Base-by-base conservation (phyloP, 1,140 invertebrate genomes). In the Palaemon carinicauda region DNA sequence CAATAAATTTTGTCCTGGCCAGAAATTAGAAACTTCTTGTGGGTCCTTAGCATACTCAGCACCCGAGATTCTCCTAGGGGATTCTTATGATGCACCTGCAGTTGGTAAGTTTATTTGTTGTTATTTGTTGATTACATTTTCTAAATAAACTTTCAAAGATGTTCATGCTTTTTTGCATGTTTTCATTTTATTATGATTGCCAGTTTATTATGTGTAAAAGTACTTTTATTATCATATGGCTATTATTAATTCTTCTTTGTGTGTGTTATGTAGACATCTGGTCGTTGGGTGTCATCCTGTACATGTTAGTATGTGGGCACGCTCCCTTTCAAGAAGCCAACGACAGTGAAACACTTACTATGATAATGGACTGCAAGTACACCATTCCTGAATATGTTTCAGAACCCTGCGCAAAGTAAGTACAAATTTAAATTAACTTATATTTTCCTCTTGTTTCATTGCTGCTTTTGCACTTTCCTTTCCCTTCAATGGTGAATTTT, bases 291-390 rank as follows among this genome's bases (percentile, higher is more conserved):
- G 98, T 99, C 3, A 99, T 99, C 90, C 93, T 99, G 31, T 99
- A 97, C 92, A 99, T 99, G 98, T 93, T 99, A 90, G 98, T 99
- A 1, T 98, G 96, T 92, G 98, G 98, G 19, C 95, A 96, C 91
- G 95, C 98, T 19, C 98, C 98, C 19, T 99, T 99, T 92, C 98
- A 99, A 92, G 98, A 99, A 93, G 97, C 98, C 29, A 99, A 99
- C 92, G 98, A 99, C 91, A 99, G 97, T 90, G 98, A 99, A 93
- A 99, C 98, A 0, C 92, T 99, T 19, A 99, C 98, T 1, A 99
- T 98, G 97, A 99, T 99, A 88, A 98, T 99, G 96, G 98, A 99
- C 91, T 99, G 98, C 93, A 99, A 98, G 94, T 99, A 99, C 91
- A 95, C 95, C 74, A 95, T 99, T 90, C 98, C 98, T 80, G 91